Base-by-base conservation (phyloP, 2,888 invertebrate genomes). In the Mythimna ferrago region DNA sequence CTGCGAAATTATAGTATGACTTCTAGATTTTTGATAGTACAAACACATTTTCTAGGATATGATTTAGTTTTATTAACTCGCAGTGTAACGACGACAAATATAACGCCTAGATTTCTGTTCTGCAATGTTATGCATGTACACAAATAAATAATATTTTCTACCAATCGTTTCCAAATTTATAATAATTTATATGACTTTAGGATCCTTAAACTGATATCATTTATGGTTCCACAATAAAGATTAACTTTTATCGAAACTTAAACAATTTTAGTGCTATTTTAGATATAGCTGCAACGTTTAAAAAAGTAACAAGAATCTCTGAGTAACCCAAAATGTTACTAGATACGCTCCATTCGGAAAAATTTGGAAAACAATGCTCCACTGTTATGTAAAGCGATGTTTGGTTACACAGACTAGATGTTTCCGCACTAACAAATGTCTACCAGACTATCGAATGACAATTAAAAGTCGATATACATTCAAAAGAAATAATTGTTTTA, bases 301-400 rank as follows among this genome's bases (percentile, higher is more conserved):
- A 32, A 2, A 58, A 41, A 51, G 19, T 44, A 38, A 44, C n/a
- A 44, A 14, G 16, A 54, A 32, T 72, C 14, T 61, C 48, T 57
- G 62, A 64, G 66, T 44, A 60, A 41, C 35, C 32, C 7, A 60
- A 66, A 63, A 53, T 38, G 0, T 35, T 48, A 38, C 16, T 58
- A 41, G 54, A 61, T 48, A 68, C 48, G 66, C 54, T 67, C 32
- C 35, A 64, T 70, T 69, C 16, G 56, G 21, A 66, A 66, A 53
- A 19, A 21, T 26, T 41, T 51, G 1, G 16, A 56, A 61, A 60
- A 72, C 61, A 71, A 69, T 66, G 66, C 19, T 44, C 9, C 53
- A 76, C 73, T 72, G 54, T 66, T 73, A 75, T 76, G 76, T 58
- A 70, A 84, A 82, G 44, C 76, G 14, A 62, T 73, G 21, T 69